Conservation (phyloP, 2,797 vertebrate species). For the Peromyscus eremicus region DNA sequence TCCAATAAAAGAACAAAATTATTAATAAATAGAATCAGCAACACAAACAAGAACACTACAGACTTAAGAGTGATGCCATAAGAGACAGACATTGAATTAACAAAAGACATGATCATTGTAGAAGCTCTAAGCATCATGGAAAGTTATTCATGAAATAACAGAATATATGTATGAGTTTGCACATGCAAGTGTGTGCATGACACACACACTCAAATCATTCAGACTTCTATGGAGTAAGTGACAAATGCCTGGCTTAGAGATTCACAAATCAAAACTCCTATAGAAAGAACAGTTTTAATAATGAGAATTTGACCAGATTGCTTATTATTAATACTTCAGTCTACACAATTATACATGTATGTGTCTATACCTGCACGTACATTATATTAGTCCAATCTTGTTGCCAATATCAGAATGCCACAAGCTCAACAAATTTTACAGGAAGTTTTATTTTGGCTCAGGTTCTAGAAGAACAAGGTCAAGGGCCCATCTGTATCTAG, state of each 20-base stretch:
- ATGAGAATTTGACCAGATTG: neutral
- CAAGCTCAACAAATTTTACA: neutral
- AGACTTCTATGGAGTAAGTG: neutral
- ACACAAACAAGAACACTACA: conserved; percentile 12
- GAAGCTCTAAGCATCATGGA: neutral
- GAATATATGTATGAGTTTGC: neutral
- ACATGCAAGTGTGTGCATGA: neutral
- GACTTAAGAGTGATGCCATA: neutral
- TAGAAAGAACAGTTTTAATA: neutral
- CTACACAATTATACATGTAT: neutral
- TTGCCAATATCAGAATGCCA: neutral
- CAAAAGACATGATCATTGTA: conserved; percentile 2
- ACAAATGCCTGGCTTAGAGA: neutral
- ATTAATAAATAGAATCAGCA: neutral
- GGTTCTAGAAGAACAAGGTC: neutral
- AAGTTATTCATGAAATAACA: neutral
- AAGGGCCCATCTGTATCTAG: neutral
- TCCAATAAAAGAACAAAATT: neutral
- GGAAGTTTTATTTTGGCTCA: neutral
- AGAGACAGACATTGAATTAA: conserved; percentile 8
- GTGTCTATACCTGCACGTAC: neutral
- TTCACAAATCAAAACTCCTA: neutral
- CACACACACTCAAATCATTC: neutral
- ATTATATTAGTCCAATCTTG: neutral
- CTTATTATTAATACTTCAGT: neutral